A percentile compares a stretch with the other conserved stretches of the same genome.
phyloP scores from a whole-genome alignment of 1,140 invertebrate genomes.

The Euura saliciscinereae region DNA sequence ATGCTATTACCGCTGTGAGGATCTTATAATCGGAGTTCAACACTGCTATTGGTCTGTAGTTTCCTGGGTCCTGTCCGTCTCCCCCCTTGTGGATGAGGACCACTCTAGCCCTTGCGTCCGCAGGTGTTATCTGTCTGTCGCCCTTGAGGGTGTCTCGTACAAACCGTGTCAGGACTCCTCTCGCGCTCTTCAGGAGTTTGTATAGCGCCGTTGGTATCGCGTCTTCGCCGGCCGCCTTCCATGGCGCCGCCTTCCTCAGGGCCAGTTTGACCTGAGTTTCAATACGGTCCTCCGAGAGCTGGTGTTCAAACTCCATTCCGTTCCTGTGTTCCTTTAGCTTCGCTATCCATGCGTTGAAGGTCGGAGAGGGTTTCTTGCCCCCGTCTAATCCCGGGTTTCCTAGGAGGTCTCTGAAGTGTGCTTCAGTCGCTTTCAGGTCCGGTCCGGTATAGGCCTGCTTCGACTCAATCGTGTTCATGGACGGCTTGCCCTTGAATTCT shows the following conservation, averaged over 20 bases:
- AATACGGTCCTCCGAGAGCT: neutral
- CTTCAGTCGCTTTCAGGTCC: constrained; percentile 10
- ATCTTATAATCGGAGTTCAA: constrained; percentile 31
- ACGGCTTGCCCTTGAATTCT: neutral
- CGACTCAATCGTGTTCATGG: neutral
- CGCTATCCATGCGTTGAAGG: constrained; percentile 10
- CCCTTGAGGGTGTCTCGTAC: constrained; percentile 8
- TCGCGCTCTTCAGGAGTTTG: constrained; percentile 8
- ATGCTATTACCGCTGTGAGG: constrained; percentile 25
- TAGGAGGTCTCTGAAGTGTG: neutral
- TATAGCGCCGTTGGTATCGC: constrained; percentile 16
- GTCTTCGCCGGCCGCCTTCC: too few species aligned
- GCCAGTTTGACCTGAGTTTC: neutral
- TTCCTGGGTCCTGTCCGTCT: constrained; percentile 23
- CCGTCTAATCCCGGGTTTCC: too few species aligned
- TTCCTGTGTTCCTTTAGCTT: neutral
- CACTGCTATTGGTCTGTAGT: constrained; percentile 35
- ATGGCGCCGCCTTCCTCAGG: constrained; percentile 13
- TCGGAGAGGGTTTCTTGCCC: neutral
- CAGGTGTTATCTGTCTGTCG: neutral
- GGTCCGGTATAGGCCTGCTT: too few species aligned
- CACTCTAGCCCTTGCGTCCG: constrained; percentile 17
- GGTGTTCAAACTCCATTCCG: neutral
- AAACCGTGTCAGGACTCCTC: neutral
- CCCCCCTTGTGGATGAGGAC: too few species aligned